phyloP scores from a whole-genome alignment of 2,113 vertebrate species.

The Eurystomus gularis region DNA sequence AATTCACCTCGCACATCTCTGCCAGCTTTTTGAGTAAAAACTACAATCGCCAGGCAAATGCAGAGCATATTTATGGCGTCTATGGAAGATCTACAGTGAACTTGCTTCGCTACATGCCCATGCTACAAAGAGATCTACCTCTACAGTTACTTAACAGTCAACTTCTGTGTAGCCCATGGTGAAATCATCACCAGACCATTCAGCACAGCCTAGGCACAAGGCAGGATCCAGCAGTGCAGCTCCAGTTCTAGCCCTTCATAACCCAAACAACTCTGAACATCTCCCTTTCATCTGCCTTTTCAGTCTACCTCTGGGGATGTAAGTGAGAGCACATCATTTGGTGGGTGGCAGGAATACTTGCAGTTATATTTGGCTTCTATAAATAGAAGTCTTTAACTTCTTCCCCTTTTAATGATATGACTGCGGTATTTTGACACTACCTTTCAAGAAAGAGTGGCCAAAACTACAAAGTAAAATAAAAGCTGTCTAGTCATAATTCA shows the following conservation, averaged over 20 bases:
- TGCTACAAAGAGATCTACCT: neutral
- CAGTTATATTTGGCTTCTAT: neutral
- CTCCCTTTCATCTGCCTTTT: neutral
- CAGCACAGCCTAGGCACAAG: neutral
- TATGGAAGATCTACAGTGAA: neutral
- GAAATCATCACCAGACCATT: neutral
- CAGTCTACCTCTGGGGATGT: neutral
- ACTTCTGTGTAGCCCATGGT: rapidly evolving
- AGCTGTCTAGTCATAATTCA: neutral
- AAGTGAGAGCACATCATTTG: neutral
- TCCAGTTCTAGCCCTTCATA: neutral
- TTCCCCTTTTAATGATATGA: neutral
- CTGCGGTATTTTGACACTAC: neutral
- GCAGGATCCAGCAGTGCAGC: neutral
- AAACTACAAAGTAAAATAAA: neutral
- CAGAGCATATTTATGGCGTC: rapidly evolving
- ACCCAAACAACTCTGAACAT: neutral
- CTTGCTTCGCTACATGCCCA: neutral
- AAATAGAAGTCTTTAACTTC: neutral
- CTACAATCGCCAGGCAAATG: neutral
- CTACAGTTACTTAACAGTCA: neutral
- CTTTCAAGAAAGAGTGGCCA: neutral
- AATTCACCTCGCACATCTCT: rapidly evolving
- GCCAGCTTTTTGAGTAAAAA: neutral
- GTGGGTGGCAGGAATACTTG: neutral